A percentile compares a stretch with the other conserved stretches of the same genome.
Evolutionary conservation across 2,113 vertebrate genomes (phyloP).

Genomic region (Lagopus leucura): DNA sequence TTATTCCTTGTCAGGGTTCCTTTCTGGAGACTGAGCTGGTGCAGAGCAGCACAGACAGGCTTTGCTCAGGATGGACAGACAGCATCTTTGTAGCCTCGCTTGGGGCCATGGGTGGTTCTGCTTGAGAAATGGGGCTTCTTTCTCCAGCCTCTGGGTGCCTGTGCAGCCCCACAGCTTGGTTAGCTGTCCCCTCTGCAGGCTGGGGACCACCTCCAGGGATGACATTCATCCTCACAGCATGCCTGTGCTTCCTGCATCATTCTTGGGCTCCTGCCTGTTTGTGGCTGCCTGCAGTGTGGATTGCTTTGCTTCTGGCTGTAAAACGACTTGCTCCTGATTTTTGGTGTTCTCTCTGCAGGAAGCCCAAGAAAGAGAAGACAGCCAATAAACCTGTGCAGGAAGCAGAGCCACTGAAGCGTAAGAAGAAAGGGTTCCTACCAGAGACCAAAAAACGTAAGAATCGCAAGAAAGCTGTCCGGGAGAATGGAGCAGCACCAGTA

Average conservation of each 20-base stretch:
- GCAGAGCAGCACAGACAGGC: not conserved
- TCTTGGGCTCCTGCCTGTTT: not conserved
- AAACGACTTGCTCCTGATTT: not conserved
- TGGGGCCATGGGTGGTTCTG: not conserved
- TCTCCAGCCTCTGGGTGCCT: not conserved
- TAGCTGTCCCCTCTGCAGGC: not conserved
- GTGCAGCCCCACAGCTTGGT: accelerated
- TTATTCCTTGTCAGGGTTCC: not conserved
- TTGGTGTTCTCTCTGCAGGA: conserved; percentile 70
- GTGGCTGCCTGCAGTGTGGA: accelerated
- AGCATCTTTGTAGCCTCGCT: not conserved
- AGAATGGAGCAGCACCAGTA: not conserved
- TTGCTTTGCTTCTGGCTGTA: not conserved
- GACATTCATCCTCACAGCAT: accelerated
- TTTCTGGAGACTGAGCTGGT: not conserved
- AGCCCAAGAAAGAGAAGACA: conserved; percentile 85
- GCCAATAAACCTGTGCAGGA: not conserved
- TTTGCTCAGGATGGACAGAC: not conserved
- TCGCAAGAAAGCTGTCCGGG: conserved; percentile 54
- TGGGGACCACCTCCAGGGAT: not conserved
- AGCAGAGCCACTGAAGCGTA: conserved; percentile 48
- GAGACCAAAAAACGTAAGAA: conserved; percentile 93
- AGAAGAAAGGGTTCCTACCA: conserved; percentile 93
- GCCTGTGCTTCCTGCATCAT: not conserved
- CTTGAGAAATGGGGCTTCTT: not conserved